phyloP scores from a whole-genome alignment of 2,113 vertebrate genomes.

The Catharus minimus region DNA sequence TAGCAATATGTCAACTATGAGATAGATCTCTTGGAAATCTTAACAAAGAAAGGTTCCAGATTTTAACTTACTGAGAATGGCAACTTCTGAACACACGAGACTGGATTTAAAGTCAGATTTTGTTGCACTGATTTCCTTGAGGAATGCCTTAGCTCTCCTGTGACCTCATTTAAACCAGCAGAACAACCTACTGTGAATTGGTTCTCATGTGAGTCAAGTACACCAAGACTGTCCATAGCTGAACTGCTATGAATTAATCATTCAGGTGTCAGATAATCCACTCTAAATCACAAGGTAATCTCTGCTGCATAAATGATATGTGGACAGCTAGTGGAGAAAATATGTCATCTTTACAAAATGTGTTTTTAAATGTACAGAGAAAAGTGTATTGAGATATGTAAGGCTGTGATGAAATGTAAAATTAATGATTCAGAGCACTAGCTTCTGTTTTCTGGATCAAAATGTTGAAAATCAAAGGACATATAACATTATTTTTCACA shows the following conservation, averaged over 20 bases:
- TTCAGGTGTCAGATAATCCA: background rate
- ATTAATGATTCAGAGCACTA: background rate
- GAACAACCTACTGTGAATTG: background rate
- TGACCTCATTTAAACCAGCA: background rate
- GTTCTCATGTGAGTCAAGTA: background rate
- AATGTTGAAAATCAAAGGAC: background rate
- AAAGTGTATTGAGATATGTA: background rate
- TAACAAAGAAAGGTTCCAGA: background rate
- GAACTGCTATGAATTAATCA: background rate
- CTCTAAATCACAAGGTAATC: background rate
- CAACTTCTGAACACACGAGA: background rate
- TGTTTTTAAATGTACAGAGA: background rate
- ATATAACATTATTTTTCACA: background rate
- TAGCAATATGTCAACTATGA: background rate
- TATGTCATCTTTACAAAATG: background rate
- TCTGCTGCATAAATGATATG: background rate
- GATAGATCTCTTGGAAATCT: background rate
- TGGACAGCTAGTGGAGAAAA: background rate
- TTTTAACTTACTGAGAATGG: background rate
- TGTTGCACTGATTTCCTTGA: background rate
- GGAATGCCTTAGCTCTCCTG: background rate
- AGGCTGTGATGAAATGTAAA: background rate
- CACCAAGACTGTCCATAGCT: background rate
- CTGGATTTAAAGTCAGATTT: background rate
- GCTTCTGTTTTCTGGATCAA: background rate